Percentiles rank a stretch among this genome's conserved stretches.
phyloP scores from a whole-genome alignment of 2,888 invertebrate genomes.

The Dysmachus trigonus region DNA sequence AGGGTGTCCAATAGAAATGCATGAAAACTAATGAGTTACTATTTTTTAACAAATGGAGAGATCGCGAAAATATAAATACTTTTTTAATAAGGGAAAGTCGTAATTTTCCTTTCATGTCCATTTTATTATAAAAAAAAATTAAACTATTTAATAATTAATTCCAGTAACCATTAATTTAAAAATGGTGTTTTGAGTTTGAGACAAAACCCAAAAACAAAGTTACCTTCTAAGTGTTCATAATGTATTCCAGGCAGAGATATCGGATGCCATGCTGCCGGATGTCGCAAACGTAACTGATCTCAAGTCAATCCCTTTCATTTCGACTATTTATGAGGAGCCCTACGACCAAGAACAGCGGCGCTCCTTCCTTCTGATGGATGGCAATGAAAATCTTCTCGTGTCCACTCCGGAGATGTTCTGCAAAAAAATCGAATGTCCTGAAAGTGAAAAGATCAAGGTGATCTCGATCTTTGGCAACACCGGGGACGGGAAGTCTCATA shows the following conservation, averaged over 20 bases:
- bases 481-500: slow-evolving; percentile 84
- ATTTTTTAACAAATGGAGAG: too few relatives aligned
- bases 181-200: too few relatives aligned
- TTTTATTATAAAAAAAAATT: too few relatives aligned
- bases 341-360: slow-evolving; percentile 50
- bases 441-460: slow-evolving; percentile 74
- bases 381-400: slow-evolving; percentile 70
- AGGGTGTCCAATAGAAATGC: too few relatives aligned
- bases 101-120: too few relatives aligned
- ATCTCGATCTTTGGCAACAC: slow-evolving; percentile 86
- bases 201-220: too few relatives aligned
- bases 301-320: slow-evolving; percentile 59
- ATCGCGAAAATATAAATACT: too few relatives aligned
- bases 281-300: slow-evolving; percentile 57
- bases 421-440: slow-evolving; percentile 57
- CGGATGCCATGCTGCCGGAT: slow-evolving; percentile 57
- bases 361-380: slow-evolving; percentile 70
- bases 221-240: not conserved
- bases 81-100: too few relatives aligned
- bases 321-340: slow-evolving; percentile 54
- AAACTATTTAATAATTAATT: too few relatives aligned
- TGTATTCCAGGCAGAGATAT: slow-evolving; percentile 48
- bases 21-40: too few relatives aligned
- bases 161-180: too few relatives aligned
- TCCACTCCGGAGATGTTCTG: slow-evolving; percentile 68